A percentile compares a stretch with the other conserved stretches of the same genome.
Conservation (phyloP, 2,113 vertebrate species). For the Synchiropus splendidus region DNA sequence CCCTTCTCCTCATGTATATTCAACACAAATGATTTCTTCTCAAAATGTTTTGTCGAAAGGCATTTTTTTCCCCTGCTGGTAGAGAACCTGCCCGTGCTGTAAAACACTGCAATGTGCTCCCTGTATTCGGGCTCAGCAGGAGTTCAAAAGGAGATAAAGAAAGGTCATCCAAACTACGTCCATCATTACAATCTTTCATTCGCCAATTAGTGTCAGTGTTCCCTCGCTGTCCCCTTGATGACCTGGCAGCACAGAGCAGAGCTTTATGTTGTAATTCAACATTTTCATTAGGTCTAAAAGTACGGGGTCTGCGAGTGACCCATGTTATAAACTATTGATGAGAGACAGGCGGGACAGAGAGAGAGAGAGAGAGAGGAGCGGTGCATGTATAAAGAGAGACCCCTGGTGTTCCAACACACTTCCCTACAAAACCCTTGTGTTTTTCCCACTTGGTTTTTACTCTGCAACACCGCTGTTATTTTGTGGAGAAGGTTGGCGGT, state of each 20-base stretch:
- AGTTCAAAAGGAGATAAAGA: constrained; percentile 43
- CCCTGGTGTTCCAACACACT: too few species aligned
- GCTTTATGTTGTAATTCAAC: constrained; percentile 48
- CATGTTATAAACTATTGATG: constrained; percentile 59
- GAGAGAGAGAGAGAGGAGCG: too few species aligned
- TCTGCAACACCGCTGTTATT: too few species aligned
- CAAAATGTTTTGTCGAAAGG: constrained; percentile 35
- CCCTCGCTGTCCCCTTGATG: constrained; percentile 27
- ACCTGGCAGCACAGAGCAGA: constrained; percentile 36
- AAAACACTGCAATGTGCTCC: constrained; percentile 14
- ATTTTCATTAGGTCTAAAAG: constrained; percentile 42
- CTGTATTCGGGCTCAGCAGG: constrained; percentile 22
- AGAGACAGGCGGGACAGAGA: constrained; percentile 54
- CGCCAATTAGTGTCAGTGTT: constrained; percentile 47
- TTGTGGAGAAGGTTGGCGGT: too few species aligned
- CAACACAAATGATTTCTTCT: constrained; percentile 49
- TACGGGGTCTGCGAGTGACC: constrained; percentile 33
- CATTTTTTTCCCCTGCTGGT: constrained; percentile 9
- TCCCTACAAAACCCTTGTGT: too few species aligned
- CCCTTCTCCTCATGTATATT: constrained; percentile 51
- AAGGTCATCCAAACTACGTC: constrained; percentile 37
- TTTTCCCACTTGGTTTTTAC: too few species aligned
- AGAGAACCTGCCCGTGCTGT: constrained; percentile 5
- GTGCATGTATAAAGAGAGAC: too few species aligned
- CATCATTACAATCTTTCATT: constrained; percentile 50